Evolutionary conservation across 2,888 invertebrate genomes (phyloP).

Genomic region (Megastigmus dorsalis): DNA sequence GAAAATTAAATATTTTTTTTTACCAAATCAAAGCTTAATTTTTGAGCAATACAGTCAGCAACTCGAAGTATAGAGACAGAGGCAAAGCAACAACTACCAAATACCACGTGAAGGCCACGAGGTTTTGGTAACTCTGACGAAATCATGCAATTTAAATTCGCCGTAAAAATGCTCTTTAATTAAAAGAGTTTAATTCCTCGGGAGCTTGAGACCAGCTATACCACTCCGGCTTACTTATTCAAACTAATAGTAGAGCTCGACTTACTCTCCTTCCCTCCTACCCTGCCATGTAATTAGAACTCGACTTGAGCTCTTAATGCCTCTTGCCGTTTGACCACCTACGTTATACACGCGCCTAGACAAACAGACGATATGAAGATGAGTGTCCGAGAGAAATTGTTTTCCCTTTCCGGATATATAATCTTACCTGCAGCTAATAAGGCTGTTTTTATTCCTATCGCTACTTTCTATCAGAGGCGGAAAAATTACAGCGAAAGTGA

Average conservation of each 20-base stretch:
- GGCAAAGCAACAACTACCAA: constrained; percentile 41
- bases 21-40: too few species aligned
- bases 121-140: constrained; percentile 56
- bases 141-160: constrained; percentile 72
- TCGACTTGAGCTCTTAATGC: constrained; percentile 50
- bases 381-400: constrained; percentile 12
- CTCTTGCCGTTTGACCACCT: constrained; percentile 24
- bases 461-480: too few species aligned
- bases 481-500: too few species aligned
- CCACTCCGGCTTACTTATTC: constrained; percentile 67
- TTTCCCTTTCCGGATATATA: constrained; percentile 3
- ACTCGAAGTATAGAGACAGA: too few species aligned
- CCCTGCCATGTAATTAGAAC: constrained; percentile 54
- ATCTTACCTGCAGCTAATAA: neutral
- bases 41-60: too few species aligned
- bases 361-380: constrained; percentile 36
- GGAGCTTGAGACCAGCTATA: constrained; percentile 50
- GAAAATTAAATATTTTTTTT: too few species aligned
- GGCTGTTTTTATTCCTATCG: too few species aligned
- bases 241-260: constrained; percentile 67
- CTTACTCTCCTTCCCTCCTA: neutral
- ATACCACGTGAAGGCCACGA: neutral
- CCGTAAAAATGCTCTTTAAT: constrained; percentile 70
- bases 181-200: constrained; percentile 69
- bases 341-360: neutral